Evolutionary conservation across 2,888 invertebrate genomes (phyloP).

Genomic region (Tetramorium bicarinatum): DNA sequence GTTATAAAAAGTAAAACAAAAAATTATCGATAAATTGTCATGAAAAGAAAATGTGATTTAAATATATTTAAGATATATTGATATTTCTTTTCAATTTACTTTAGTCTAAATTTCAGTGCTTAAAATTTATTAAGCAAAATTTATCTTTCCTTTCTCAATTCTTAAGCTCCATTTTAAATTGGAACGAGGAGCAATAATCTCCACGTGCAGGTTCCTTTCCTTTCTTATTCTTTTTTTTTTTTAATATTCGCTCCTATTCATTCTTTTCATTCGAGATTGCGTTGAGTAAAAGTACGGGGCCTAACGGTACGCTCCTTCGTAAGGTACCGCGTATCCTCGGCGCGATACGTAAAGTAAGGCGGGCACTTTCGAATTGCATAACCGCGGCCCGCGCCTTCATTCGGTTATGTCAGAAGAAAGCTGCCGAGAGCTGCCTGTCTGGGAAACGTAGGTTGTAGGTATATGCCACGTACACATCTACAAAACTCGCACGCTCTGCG

Average conservation of each 20-base stretch:
- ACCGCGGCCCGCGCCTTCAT: conserved; percentile 85
- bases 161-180: neutral
- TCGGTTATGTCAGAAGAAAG: conserved; percentile 87
- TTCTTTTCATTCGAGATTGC: conserved; percentile 17
- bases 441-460: conserved; percentile 80
- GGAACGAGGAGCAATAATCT: neutral
- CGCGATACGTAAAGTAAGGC: conserved; percentile 85
- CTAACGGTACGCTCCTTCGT: conserved; percentile 67
- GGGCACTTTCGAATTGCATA: conserved; percentile 86
- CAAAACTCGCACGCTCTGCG: conserved; percentile 27
- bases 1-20: neutral
- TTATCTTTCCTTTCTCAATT: neutral
- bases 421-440: conserved; percentile 81
- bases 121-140: neutral
- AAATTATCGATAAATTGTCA: neutral
- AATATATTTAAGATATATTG: neutral
- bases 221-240: conserved; percentile 10
- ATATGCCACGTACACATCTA: conserved; percentile 55
- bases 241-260: conserved; percentile 14
- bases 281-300: conserved; percentile 67
- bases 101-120: neutral
- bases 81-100: neutral
- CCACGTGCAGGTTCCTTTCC: neutral
- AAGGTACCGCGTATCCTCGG: conserved; percentile 72
- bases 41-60: neutral